Evolutionary conservation across 2,797 vertebrate genomes (phyloP).

Genomic region (Anas bahamensis): DNA sequence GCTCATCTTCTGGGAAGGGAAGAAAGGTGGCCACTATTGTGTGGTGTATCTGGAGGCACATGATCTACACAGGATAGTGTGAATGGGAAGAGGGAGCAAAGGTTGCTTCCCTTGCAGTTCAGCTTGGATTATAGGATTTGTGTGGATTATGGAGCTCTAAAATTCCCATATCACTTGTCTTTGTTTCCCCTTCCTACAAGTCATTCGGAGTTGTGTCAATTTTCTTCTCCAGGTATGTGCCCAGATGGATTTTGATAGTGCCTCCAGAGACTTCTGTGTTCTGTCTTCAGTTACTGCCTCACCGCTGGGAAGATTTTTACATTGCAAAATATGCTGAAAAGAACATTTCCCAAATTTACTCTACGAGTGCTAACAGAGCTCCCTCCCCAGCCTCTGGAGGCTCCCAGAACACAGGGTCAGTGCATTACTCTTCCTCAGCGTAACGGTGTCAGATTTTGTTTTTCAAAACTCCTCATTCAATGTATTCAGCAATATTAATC

Average conservation of each 20-base stretch:
- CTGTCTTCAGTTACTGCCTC: background rate
- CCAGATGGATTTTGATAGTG: background rate
- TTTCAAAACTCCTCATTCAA: background rate
- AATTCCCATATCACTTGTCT: background rate
- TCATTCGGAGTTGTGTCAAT: background rate
- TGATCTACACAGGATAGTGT: background rate
- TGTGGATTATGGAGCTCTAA: background rate
- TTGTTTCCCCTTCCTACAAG: background rate
- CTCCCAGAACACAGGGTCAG: background rate
- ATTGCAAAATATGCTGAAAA: background rate
- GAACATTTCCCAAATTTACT: background rate
- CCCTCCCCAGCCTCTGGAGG: background rate
- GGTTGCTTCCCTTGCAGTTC: background rate
- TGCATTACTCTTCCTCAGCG: background rate
- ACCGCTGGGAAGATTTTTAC: background rate
- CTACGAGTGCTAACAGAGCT: background rate
- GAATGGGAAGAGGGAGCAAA: background rate
- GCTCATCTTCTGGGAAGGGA: background rate
- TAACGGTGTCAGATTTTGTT: background rate
- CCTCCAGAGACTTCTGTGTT: background rate
- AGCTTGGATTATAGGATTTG: background rate
- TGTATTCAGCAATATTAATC: background rate
- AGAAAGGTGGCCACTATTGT: background rate
- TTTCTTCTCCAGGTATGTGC: background rate
- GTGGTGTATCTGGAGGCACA: background rate